Conservation (phyloP, 2,113 vertebrate genomes). For the Cryptomyrus ogoouensis region DNA sequence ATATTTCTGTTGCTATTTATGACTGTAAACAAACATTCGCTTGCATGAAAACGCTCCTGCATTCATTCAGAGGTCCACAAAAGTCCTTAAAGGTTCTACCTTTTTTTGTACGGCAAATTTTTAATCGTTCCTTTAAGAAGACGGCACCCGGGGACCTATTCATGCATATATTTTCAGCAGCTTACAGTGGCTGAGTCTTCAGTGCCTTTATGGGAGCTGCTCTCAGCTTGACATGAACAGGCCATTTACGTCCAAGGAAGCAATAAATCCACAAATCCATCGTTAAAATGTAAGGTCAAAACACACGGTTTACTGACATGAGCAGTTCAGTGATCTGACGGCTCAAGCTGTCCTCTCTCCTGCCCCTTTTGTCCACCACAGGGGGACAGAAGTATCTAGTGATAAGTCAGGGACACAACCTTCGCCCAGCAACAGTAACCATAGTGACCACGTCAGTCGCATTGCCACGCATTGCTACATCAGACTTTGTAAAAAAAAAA, state of each 20-base stretch:
- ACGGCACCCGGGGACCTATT: background rate
- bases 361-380: background rate
- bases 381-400: background rate
- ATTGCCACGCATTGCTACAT: background rate
- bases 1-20: background rate
- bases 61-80: background rate
- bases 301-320: background rate
- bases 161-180: background rate
- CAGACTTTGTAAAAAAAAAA: background rate
- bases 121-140: background rate
- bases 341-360: background rate
- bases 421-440: background rate
- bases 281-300: background rate
- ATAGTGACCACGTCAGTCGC: background rate
- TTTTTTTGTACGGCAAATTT: background rate
- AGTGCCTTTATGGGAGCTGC: background rate
- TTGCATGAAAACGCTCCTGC: background rate
- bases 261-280: background rate
- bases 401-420: background rate
- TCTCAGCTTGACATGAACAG: background rate
- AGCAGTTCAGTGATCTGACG: background rate
- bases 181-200: background rate
- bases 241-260: background rate
- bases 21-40: background rate
- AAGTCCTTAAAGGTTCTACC: background rate